These are phyloP conservation scores for Brotula barbata DNA, from an alignment of 2,797 vertebrate species.

Conservation along the genomic window DNA sequence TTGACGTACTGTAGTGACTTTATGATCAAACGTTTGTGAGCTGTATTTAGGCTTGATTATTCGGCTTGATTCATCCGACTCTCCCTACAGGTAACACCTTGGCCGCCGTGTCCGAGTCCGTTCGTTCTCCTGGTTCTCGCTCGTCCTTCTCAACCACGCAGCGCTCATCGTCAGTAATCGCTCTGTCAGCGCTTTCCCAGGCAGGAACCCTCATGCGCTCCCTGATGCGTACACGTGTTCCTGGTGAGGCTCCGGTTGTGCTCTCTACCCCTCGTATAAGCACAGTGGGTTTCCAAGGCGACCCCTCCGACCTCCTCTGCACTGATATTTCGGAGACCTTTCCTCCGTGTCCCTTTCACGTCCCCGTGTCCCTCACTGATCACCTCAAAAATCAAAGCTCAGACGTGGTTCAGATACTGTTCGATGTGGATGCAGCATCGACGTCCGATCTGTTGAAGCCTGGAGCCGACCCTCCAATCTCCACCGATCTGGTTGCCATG, in stretches of 20 bases:
- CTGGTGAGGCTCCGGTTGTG: conserved; percentile 57
- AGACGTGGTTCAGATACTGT: conserved; percentile 77
- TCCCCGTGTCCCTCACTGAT: conserved; percentile 66
- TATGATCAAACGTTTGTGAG: too few relatives aligned
- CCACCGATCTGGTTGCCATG: conserved; percentile 78
- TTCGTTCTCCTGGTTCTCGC: conserved; percentile 9
- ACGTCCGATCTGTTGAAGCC: conserved; percentile 49
- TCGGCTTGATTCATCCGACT: too few relatives aligned
- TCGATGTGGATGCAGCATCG: conserved; percentile 59
- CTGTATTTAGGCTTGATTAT: too few relatives aligned
- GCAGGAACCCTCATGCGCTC: conserved; percentile 68
- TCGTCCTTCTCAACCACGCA: conserved; percentile 1
- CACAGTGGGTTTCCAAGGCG: conserved; percentile 65
- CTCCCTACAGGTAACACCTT: conserved; percentile 69
- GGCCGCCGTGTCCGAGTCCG: conserved; percentile 54
- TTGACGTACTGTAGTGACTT: too few relatives aligned
- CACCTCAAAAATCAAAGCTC: conserved; percentile 60
- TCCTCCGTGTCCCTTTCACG: conserved; percentile 66
- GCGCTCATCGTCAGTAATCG: conserved; percentile 31
- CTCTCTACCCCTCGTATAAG: conserved; percentile 71
- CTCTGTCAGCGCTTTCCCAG: conserved; percentile 65
- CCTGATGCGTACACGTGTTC: conserved; percentile 65
- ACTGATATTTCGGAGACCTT: neutral
- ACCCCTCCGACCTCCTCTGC: conserved; percentile 74
- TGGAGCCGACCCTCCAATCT: conserved; percentile 70